These are phyloP conservation scores for Macrotrachela quadricornifera DNA, from an alignment of 1,140 invertebrate genomes.

Conservation along the genomic window DNA sequence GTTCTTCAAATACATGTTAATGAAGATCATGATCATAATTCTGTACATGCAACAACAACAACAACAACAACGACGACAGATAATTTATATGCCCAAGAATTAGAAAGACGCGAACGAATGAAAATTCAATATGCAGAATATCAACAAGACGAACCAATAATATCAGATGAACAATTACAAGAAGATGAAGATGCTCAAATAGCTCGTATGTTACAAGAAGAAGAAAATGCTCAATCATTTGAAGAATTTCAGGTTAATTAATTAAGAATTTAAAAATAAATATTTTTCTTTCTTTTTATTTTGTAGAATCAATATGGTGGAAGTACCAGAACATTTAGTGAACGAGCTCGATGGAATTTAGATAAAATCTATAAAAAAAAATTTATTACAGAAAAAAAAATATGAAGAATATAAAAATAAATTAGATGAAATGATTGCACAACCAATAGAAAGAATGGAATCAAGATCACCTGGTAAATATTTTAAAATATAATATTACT, in stretches of 20 bases:
- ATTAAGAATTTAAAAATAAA: background rate
- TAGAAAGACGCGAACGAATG: slow-evolving; percentile 44
- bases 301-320: background rate
- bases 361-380: background rate
- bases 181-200: background rate
- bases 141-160: no score
- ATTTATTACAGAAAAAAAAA: background rate
- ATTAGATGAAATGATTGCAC: no score
- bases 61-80: slow-evolving; percentile 23
- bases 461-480: background rate
- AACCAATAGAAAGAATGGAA: no score
- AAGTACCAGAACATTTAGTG: background rate
- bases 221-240: background rate
- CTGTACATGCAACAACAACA: background rate
- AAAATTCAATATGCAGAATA: slow-evolving; percentile 12
- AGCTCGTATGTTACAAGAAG: background rate
- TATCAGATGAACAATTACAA: no score
- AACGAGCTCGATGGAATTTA: background rate
- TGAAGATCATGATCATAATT: background rate
- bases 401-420: background rate
- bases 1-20: background rate
- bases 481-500: no score
- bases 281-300: background rate
- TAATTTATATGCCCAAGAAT: slow-evolving; percentile 37
- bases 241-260: background rate